Conservation (phyloP, 2,888 invertebrate species). For the Tanytarsus gracilentus region DNA sequence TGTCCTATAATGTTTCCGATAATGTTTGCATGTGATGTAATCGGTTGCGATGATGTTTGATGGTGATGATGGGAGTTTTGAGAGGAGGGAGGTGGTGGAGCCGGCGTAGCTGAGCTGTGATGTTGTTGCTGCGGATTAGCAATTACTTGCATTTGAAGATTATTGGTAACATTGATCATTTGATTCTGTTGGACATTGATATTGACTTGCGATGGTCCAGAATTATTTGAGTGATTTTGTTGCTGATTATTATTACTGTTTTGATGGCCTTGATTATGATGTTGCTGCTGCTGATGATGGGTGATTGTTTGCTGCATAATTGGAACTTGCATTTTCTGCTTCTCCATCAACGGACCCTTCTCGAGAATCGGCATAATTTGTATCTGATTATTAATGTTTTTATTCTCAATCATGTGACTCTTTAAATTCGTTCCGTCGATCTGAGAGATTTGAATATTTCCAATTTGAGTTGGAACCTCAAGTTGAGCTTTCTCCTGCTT, state of each 20-base stretch:
- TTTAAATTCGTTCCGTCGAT: constrained; percentile 35
- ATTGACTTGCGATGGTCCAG: constrained; percentile 19
- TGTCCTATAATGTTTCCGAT: constrained; percentile 27
- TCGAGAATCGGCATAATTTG: constrained; percentile 44
- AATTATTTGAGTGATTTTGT: background rate
- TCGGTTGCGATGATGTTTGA: constrained; percentile 14
- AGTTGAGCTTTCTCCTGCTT: constrained; percentile 21
- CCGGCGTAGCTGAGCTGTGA: background rate
- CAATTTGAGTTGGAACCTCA: constrained; percentile 44
- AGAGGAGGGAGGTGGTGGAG: constrained; percentile 23
- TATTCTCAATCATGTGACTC: constrained; percentile 34
- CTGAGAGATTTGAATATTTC: constrained; percentile 45
- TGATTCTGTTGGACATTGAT: constrained; percentile 30
- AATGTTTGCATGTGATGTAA: constrained; percentile 9
- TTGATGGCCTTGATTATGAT: background rate
- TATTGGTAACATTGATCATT: constrained; percentile 30
- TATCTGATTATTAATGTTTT: constrained; percentile 43
- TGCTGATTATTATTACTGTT: too few species aligned
- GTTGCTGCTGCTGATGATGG: constrained; percentile 4
- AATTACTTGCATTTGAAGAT: constrained; percentile 30
- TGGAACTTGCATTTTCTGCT: constrained; percentile 17
- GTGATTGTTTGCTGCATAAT: constrained; percentile 23
- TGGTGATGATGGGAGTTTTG: constrained; percentile 19
- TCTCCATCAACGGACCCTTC: constrained; percentile 11
- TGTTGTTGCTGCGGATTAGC: constrained; percentile 29